phyloP scores from a whole-genome alignment of 1,140 invertebrate genomes.

The Atta cephalotes region DNA sequence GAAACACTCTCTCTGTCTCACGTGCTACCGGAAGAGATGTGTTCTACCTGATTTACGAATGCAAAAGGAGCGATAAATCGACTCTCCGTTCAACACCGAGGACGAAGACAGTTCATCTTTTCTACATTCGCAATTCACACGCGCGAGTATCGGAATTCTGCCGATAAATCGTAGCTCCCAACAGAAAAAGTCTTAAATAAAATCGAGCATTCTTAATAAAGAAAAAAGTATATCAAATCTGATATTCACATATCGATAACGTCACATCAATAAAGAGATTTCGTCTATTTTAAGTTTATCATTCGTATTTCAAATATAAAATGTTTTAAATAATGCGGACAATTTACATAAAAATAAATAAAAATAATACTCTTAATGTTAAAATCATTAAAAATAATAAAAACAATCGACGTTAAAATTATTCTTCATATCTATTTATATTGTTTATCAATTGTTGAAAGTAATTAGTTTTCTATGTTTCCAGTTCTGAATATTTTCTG shows the following conservation, averaged over 20 bases:
- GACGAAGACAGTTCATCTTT: slow-evolving; percentile 65
- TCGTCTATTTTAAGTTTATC: neutral
- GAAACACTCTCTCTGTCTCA: slow-evolving; percentile 77
- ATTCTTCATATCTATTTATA: neutral
- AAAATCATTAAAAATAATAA: neutral
- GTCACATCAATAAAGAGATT: neutral
- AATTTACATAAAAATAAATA: slow-evolving; percentile 5
- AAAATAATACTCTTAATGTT: neutral
- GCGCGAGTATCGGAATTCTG: slow-evolving; percentile 36
- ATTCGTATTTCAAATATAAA: neutral
- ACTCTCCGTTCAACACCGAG: slow-evolving; percentile 71
- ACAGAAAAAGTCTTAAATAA: slow-evolving; percentile 31
- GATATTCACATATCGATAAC: neutral
- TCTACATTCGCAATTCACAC: slow-evolving; percentile 28
- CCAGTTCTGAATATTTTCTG: neutral
- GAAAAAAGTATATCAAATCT: neutral
- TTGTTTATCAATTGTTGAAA: neutral
- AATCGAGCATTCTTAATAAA: neutral
- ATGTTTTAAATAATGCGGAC: neutral
- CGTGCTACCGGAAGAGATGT: slow-evolving; percentile 81
- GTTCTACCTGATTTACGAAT: slow-evolving; percentile 83
- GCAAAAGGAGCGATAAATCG: slow-evolving; percentile 80
- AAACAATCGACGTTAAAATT: neutral
- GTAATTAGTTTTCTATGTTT: neutral
- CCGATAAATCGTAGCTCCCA: slow-evolving; percentile 36